Percentiles rank a stretch among this genome's conserved stretches.
Evolutionary conservation across 2,797 vertebrate species (phyloP).

Genomic region (Lepilemur septentrionalis): DNA sequence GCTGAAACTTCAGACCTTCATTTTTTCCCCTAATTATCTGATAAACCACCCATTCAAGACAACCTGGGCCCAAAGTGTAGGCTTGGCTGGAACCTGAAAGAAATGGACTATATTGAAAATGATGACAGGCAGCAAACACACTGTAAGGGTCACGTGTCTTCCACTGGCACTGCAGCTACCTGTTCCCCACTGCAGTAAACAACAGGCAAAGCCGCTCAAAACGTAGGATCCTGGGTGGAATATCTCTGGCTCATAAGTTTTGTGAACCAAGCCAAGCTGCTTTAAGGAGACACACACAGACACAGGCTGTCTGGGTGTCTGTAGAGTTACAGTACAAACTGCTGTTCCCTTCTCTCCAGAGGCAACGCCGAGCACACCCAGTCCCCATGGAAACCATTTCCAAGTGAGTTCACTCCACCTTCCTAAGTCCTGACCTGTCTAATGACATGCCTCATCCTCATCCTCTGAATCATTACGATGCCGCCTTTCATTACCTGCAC

Average conservation of each 20-base stretch:
- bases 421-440: slow-evolving; percentile 55
- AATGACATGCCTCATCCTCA: slow-evolving; percentile 24
- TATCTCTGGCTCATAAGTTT: neutral
- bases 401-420: neutral
- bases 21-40: neutral
- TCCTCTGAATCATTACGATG: slow-evolving; percentile 57
- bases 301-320: neutral
- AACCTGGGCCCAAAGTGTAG: neutral
- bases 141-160: neutral
- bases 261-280: neutral
- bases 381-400: neutral
- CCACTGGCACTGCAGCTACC: fast-evolving
- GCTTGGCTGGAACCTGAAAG: neutral
- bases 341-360: neutral
- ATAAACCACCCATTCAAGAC: neutral
- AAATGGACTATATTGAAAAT: neutral
- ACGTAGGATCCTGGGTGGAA: neutral
- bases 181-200: no score
- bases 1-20: neutral
- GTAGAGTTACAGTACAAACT: neutral
- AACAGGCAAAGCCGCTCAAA: neutral
- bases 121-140: neutral
- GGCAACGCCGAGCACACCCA: neutral
- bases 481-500: neutral
- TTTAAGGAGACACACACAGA: neutral